These are phyloP conservation scores for Callosobruchus maculatus DNA, from an alignment of 2,888 invertebrate species.

Conservation along the genomic window DNA sequence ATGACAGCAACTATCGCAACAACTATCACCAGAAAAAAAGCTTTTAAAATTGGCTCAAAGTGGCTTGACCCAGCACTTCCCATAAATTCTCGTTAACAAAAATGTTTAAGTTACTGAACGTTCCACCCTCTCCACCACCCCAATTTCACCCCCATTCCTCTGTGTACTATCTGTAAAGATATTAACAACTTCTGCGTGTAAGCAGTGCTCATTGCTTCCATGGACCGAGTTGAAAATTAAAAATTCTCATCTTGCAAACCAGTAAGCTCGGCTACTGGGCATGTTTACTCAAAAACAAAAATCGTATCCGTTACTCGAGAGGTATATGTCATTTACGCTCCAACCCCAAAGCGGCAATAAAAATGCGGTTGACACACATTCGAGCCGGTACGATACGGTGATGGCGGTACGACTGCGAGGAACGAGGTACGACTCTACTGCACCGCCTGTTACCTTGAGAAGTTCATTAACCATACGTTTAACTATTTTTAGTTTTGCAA, in stretches of 20 bases:
- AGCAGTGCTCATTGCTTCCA: too few relatives aligned
- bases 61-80: too few relatives aligned
- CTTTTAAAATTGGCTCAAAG: too few relatives aligned
- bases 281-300: background rate
- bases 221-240: background rate
- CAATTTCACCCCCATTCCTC: too few relatives aligned
- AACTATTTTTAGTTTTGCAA: conserved; percentile 37
- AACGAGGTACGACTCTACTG: conserved; percentile 3
- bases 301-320: background rate
- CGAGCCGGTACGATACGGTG: background rate
- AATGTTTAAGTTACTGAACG: too few relatives aligned
- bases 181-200: too few relatives aligned
- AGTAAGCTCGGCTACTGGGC: background rate
- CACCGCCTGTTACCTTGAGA: conserved; percentile 31
- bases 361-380: conserved; percentile 29
- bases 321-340: background rate
- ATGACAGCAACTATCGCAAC: too few relatives aligned
- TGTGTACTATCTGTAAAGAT: too few relatives aligned
- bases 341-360: background rate
- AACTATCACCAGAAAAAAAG: too few relatives aligned
- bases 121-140: too few relatives aligned
- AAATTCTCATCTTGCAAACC: background rate
- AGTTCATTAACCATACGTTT: conserved; percentile 36
- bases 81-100: too few relatives aligned
- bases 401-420: background rate